Conservation (phyloP, 2,797 vertebrate species). For the Gallirallus australis region DNA sequence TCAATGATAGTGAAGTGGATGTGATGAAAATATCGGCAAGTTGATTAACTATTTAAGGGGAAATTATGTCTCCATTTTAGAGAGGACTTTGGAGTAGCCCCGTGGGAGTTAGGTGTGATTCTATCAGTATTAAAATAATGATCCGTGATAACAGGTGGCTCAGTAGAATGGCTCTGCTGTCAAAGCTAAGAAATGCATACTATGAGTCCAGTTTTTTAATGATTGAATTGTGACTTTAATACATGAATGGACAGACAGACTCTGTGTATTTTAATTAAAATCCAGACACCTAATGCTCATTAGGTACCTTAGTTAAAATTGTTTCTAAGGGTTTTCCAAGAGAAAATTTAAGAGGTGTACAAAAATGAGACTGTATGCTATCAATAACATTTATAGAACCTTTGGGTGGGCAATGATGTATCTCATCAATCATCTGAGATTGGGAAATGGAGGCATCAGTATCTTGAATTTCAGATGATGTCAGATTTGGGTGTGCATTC, state of each 20-base stretch:
- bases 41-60: constrained; percentile 16
- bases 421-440: rapidly evolving
- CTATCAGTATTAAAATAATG: not conserved
- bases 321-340: not conserved
- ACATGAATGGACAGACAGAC: not conserved
- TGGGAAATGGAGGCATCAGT: not conserved
- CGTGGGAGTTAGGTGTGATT: not conserved
- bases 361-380: not conserved
- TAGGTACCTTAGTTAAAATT: not conserved
- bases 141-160: not conserved
- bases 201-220: not conserved
- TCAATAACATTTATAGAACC: not conserved
- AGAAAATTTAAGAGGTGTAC: not conserved
- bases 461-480: not conserved
- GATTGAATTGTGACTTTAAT: not conserved
- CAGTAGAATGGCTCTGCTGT: not conserved
- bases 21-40: not conserved
- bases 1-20: not conserved
- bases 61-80: not conserved
- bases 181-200: not conserved
- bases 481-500: not conserved
- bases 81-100: not conserved
- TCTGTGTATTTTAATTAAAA: constrained; percentile 4
- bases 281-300: not conserved
- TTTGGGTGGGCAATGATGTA: not conserved